phyloP scores from a whole-genome alignment of 2,888 invertebrate genomes.

The Osmoderma eremita region DNA sequence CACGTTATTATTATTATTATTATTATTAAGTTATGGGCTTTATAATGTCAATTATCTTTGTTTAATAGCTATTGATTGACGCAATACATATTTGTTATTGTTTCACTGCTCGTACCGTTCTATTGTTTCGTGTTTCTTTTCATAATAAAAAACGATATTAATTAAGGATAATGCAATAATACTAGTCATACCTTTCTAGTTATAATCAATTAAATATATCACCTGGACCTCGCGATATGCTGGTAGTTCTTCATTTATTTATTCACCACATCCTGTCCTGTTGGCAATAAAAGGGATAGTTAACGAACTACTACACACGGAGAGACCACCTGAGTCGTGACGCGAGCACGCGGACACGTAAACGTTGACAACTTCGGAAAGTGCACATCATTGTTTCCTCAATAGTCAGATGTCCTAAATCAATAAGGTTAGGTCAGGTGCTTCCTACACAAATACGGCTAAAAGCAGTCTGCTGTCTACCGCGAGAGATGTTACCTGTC shows the following conservation, averaged over 20 bases:
- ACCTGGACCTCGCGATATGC: no score
- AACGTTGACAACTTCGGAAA: slow-evolving; percentile 38
- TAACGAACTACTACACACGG: slow-evolving; percentile 20
- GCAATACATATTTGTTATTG: no score
- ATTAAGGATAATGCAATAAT: no score
- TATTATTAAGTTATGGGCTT: no score
- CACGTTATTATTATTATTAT: no score
- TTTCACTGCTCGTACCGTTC: no score
- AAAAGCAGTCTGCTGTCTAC: slow-evolving; percentile 55
- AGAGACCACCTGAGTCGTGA: slow-evolving; percentile 37
- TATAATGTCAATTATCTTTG: no score
- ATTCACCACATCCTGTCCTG: background rate
- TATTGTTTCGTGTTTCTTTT: no score
- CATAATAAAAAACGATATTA: no score
- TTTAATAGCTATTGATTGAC: no score
- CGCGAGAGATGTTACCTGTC: slow-evolving; percentile 54
- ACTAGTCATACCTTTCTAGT: no score
- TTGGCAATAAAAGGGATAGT: slow-evolving; percentile 1
- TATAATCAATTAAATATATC: no score
- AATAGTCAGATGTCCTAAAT: slow-evolving; percentile 53
- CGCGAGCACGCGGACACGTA: slow-evolving; percentile 10
- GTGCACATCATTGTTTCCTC: slow-evolving; percentile 50
- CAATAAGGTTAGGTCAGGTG: slow-evolving; percentile 55
- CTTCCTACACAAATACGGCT: slow-evolving; percentile 55
- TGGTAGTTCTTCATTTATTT: background rate